Conservation (phyloP, 92 coral and sea anemone species). For the Parazoanthus swiftii region DNA sequence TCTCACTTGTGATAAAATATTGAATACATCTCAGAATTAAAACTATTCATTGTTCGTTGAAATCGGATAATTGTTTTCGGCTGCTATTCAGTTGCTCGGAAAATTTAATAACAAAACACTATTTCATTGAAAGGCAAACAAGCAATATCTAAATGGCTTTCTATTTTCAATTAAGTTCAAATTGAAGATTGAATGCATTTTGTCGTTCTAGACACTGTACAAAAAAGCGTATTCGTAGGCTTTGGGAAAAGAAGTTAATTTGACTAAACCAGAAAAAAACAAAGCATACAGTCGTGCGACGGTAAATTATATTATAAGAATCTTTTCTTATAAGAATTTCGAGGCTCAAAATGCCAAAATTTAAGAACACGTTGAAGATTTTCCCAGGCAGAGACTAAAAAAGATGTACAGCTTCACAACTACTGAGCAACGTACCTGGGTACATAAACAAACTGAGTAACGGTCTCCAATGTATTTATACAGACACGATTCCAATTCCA, state of each 20-base stretch:
- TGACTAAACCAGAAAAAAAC: background rate
- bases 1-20: background rate
- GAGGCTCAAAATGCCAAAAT: too few species aligned
- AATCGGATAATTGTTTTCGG: background rate
- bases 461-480: too few species aligned
- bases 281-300: background rate
- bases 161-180: slow-evolving; percentile 1
- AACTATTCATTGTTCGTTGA: slow-evolving; percentile 2
- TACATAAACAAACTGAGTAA: too few species aligned
- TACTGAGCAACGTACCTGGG: too few species aligned
- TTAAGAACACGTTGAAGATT: too few species aligned
- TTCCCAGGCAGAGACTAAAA: too few species aligned
- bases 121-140: background rate
- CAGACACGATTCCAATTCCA: too few species aligned
- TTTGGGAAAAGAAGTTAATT: background rate
- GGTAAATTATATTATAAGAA: too few species aligned
- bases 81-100: slow-evolving; percentile 2
- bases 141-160: slow-evolving; percentile 6
- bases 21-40: background rate
- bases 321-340: too few species aligned
- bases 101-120: background rate
- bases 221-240: background rate
- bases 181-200: background rate
- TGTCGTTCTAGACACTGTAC: background rate
- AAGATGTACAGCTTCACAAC: too few species aligned